phyloP scores from a whole-genome alignment of 2,888 invertebrate species.

The Polydesmus complanatus region DNA sequence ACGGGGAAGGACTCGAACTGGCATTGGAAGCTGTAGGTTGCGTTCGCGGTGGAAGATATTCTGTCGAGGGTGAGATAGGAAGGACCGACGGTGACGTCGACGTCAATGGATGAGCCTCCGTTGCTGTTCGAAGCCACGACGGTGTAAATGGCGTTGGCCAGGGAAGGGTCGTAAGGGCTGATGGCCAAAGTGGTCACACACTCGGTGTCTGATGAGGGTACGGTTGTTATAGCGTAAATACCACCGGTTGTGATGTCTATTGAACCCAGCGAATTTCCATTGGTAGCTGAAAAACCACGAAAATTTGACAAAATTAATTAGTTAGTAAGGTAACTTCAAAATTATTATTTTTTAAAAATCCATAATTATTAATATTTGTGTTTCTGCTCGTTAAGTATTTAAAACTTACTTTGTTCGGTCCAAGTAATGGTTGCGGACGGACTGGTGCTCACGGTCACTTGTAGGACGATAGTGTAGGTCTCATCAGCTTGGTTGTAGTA shows the following conservation, averaged over 20 bases:
- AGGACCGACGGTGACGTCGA: neutral
- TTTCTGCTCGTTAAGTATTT: neutral
- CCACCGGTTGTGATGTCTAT: neutral
- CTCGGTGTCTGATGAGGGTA: neutral
- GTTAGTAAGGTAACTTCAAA: no score
- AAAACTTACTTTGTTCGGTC: neutral
- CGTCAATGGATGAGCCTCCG: neutral
- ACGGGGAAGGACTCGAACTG: neutral
- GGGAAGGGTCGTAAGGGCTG: neutral
- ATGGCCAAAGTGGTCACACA: neutral
- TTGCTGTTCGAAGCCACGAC: neutral
- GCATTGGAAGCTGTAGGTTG: neutral
- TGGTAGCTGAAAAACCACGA: neutral
- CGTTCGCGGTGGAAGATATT: neutral
- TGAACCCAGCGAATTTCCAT: neutral
- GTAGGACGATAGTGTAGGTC: neutral
- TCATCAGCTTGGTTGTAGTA: neutral
- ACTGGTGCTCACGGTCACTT: neutral
- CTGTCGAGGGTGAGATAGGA: no score
- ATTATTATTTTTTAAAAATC: no score
- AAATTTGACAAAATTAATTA: neutral
- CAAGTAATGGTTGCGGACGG: neutral
- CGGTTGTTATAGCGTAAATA: neutral
- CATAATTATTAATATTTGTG: no score
- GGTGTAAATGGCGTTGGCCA: neutral